phyloP scores from a whole-genome alignment of 2,797 vertebrate genomes.

The Falco rusticolus region DNA sequence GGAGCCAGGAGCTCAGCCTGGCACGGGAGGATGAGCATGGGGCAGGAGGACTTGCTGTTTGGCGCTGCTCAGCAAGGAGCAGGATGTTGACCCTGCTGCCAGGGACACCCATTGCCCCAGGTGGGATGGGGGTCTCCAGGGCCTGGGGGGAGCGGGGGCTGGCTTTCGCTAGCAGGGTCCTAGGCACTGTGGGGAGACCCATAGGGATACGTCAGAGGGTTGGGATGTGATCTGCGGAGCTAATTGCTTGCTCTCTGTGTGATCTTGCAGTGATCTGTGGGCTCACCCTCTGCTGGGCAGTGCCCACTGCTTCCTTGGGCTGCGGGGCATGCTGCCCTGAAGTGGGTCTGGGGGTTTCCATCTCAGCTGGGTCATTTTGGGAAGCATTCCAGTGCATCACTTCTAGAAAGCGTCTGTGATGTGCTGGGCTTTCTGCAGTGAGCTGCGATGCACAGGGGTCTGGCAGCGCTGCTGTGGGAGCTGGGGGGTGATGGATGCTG shows the following conservation, averaged over 20 bases:
- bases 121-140: rapidly evolving
- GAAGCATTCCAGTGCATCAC: background rate
- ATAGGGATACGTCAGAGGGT: background rate
- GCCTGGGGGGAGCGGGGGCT: rapidly evolving
- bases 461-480: rapidly evolving
- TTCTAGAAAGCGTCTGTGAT: background rate
- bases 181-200: too few species aligned
- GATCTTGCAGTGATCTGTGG: background rate
- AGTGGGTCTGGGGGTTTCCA: background rate
- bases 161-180: background rate
- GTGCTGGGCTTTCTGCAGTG: background rate
- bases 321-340: background rate
- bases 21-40: background rate
- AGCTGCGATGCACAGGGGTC: background rate
- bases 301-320: background rate
- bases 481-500: background rate
- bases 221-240: background rate
- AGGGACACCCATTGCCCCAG: background rate
- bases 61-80: background rate
- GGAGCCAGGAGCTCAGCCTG: background rate
- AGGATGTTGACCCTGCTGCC: rapidly evolving
- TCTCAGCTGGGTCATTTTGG: background rate
- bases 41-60: background rate
- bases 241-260: background rate
- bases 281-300: background rate